Percentiles rank a stretch among this genome's conserved stretches.
phyloP scores from a whole-genome alignment of 2,113 vertebrate species.

The Bufo bufo region DNA sequence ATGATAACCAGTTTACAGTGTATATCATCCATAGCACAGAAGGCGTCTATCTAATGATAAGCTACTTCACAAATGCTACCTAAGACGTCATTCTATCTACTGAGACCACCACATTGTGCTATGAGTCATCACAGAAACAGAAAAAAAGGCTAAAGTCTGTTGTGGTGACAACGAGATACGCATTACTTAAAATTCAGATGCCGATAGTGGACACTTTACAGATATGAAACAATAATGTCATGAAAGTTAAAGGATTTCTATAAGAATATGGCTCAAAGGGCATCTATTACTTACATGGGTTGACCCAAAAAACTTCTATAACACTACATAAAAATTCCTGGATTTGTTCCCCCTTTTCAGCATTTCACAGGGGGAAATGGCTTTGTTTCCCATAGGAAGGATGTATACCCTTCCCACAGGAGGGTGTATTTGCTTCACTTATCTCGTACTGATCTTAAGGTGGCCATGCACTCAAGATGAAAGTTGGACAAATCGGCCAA shows the following conservation, averaged over 20 bases:
- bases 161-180: background rate
- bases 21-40: background rate
- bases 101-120: background rate
- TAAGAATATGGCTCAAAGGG: background rate
- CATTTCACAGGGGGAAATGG: background rate
- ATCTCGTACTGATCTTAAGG: background rate
- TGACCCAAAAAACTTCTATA: background rate
- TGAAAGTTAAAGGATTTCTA: background rate
- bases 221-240: background rate
- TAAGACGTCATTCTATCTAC: background rate
- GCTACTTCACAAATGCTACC: background rate
- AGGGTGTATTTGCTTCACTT: background rate
- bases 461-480: background rate
- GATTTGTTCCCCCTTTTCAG: background rate
- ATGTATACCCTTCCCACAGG: too few species aligned
- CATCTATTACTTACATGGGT: background rate
- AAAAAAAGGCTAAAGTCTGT: background rate
- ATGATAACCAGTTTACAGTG: background rate
- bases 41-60: background rate
- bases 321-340: background rate
- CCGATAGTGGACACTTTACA: background rate
- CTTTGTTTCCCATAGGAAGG: background rate
- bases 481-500: too few species aligned
- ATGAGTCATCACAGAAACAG: background rate
- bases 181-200: background rate